These are phyloP conservation scores for Argya squamiceps DNA, from an alignment of 2,797 vertebrate genomes.

Conservation along the genomic window DNA sequence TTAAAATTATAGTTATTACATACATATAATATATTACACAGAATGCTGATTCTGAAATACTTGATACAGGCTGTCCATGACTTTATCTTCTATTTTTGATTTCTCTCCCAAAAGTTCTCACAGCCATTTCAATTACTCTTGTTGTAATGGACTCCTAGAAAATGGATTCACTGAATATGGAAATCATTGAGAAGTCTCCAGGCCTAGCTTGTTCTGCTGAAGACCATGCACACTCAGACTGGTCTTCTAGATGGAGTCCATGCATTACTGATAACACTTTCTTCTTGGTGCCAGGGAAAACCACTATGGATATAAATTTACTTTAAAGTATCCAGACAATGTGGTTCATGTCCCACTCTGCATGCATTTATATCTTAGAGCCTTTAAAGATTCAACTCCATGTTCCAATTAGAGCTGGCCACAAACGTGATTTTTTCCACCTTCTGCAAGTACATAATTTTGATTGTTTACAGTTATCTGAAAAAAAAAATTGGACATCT, in stretches of 20 bases:
- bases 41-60: not conserved
- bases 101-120: not conserved
- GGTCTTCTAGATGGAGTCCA: not conserved
- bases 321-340: not conserved
- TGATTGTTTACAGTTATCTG: not conserved
- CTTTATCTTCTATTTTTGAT: not conserved
- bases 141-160: not conserved
- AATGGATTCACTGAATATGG: not conserved
- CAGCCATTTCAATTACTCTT: not conserved
- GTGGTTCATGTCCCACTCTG: not conserved
- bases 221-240: not conserved
- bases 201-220: not conserved
- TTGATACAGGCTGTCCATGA: not conserved
- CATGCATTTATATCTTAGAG: not conserved
- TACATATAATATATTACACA: too few species aligned
- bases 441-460: not conserved
- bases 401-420: not conserved
- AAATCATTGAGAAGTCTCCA: not conserved
- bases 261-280: not conserved
- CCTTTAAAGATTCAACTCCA: not conserved
- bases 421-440: not conserved
- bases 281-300: not conserved
- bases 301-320: accelerated
- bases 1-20: not conserved
- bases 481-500: not conserved